Evolutionary conservation across 2,888 invertebrate genomes (phyloP), one percentile per base, ranked within the genome.

Genomic region (Euspilapteryx auroguttella): DNA sequence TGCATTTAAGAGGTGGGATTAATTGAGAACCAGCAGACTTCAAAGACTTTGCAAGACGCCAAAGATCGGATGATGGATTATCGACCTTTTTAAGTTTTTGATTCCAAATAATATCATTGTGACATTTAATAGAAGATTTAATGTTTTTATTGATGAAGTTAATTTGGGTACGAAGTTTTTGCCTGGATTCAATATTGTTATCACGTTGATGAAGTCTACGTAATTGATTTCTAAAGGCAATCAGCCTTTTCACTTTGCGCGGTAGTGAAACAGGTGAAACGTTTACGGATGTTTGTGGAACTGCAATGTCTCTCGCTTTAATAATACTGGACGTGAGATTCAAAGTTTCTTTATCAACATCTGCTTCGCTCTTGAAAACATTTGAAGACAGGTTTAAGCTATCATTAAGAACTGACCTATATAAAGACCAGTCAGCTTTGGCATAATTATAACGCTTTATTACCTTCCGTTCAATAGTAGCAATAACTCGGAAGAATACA

Each of bases 81-180:
- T 33, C 27, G 13, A 33, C 27, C 14, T 17, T 20, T 6, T 13
- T 13, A 1, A 29, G 27, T 24, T 31, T 33, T 5, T 27, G 10
- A 10, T 29, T 17, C 33, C 33, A 33, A 5, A 12, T 11, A 11
- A 21, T 24, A 9, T 33, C 33, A 2, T 21, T 15, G 13, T 24
- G 20, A 13, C 12, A 10, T 15, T 14, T 15, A 5, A 28, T 31
- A 1, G 9, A 8, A 5, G 21, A 4, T 6, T 22, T 2, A 13
- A 31, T 33, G 2, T 21, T 28, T 6, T 21, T 12, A 8, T 28
- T 22, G 1, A 31, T 2, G 4, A 8, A 5, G n/a, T 33, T 24
- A 2, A 33, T 27, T 15, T 17, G 14, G 2, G 24, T 11, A 4
- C 31, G 26, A 24, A 31, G 12, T 4, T 12, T 7, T 7, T 24